Percentiles rank a stretch among this genome's conserved stretches.
These are phyloP conservation scores for Glaucopsyche alexis DNA, from an alignment of 2,888 invertebrate species.

Conservation along the genomic window DNA sequence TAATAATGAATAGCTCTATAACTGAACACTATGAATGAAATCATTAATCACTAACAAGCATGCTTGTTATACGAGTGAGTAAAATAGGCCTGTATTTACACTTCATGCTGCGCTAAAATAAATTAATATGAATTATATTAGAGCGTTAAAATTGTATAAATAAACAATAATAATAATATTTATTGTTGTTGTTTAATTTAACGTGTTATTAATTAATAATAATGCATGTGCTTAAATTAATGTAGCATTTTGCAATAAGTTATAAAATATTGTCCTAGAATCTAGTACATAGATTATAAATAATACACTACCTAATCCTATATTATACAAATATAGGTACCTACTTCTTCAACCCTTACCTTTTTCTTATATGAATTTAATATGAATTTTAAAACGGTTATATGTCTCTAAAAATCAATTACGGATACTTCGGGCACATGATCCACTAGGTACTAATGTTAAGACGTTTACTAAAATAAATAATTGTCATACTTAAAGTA, in stretches of 20 bases:
- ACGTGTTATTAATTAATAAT: neutral
- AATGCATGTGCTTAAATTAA: neutral
- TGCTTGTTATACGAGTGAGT: neutral
- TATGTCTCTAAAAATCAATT: too few species aligned
- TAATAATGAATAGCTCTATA: neutral
- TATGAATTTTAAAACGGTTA: too few species aligned
- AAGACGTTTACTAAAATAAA: too few species aligned
- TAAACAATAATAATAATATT: neutral
- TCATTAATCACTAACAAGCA: neutral
- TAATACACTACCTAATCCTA: too few species aligned
- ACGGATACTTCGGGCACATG: too few species aligned
- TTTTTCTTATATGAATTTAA: too few species aligned
- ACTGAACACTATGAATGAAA: neutral
- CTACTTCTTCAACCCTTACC: too few species aligned
- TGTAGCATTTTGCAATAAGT: neutral
- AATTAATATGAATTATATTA: neutral
- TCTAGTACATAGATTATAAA: too few species aligned
- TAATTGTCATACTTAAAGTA: too few species aligned
- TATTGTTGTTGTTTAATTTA: neutral
- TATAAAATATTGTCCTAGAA: neutral
- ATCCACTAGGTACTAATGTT: too few species aligned
- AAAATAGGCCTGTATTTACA: neutral
- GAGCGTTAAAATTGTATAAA: slow-evolving; percentile 5
- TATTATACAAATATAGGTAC: too few species aligned
- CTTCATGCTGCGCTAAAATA: slow-evolving; percentile 2